Conservation (phyloP, 2,113 vertebrate species). For the Ranitomeya imitator region DNA sequence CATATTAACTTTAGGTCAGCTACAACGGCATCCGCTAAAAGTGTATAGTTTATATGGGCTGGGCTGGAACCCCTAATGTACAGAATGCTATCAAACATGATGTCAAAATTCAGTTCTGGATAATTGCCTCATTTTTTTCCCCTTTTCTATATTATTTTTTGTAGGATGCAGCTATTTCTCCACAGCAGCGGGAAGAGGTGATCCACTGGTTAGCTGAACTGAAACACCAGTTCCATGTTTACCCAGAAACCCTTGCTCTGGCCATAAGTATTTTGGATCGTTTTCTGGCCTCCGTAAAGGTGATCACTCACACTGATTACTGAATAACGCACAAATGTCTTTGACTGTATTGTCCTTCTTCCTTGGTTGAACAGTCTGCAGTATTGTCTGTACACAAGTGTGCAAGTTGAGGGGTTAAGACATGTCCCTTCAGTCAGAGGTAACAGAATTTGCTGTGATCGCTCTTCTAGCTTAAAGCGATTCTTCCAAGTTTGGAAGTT, state of each 20-base stretch:
- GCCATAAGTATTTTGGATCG: constrained; percentile 93
- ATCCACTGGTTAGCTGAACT: constrained; percentile 92
- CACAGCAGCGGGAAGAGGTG: constrained; percentile 92
- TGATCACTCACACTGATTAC: constrained; percentile 65
- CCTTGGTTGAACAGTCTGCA: too few relatives aligned
- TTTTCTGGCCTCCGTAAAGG: constrained; percentile 94
- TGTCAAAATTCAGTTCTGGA: neutral
- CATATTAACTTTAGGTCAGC: too few relatives aligned
- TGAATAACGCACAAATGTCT: neutral
- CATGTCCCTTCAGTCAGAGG: too few relatives aligned
- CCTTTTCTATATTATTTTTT: constrained; percentile 30
- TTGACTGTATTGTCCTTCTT: too few relatives aligned
- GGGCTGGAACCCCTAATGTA: neutral
- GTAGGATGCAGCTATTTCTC: constrained; percentile 93
- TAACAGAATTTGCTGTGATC: too few relatives aligned
- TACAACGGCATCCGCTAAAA: too few relatives aligned
- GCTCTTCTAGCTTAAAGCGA: too few relatives aligned
- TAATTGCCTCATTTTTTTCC: neutral
- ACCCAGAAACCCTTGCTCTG: constrained; percentile 94
- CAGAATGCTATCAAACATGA: neutral
- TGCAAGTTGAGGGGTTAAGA: too few relatives aligned
- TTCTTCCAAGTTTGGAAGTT: too few relatives aligned
- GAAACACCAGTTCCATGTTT: constrained; percentile 87
- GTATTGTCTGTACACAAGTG: too few relatives aligned
- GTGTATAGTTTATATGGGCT: too few relatives aligned